These are phyloP conservation scores for Heliocidaris tuberculata DNA, from an alignment of 35 echinoderm and acorn worm species.

Conservation along the genomic window DNA sequence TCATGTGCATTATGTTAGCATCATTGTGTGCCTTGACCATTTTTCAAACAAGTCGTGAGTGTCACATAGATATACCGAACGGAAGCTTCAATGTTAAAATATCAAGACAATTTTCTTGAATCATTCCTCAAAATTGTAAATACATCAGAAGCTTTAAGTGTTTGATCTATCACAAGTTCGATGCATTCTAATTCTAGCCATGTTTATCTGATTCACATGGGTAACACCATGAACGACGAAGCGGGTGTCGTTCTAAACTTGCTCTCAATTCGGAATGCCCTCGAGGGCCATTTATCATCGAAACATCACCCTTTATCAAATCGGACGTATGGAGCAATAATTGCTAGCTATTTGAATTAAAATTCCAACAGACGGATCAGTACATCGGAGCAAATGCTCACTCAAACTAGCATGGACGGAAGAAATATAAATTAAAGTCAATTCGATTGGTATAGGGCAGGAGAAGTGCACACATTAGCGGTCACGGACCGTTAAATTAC, in stretches of 20 bases:
- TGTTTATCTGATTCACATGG: too few relatives aligned
- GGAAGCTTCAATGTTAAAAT: too few relatives aligned
- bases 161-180: neutral
- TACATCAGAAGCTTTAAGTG: neutral
- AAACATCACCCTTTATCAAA: neutral
- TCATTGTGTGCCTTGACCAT: neutral
- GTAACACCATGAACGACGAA: too few relatives aligned
- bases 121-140: neutral
- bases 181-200: too few relatives aligned
- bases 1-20: neutral
- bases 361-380: slow-evolving; percentile 14
- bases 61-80: too few relatives aligned
- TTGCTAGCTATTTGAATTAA: neutral
- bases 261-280: too few relatives aligned
- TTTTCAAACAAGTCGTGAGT: neutral
- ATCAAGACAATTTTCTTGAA: too few relatives aligned
- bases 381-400: neutral
- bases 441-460: neutral
- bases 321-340: neutral
- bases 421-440: neutral
- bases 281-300: neutral
- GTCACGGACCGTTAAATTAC: slow-evolving; percentile 27
- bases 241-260: too few relatives aligned
- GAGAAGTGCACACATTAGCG: neutral
- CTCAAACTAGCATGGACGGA: neutral